Evolutionary conservation across 2,888 invertebrate species (phyloP).

Genomic region (Tetropium fuscum): DNA sequence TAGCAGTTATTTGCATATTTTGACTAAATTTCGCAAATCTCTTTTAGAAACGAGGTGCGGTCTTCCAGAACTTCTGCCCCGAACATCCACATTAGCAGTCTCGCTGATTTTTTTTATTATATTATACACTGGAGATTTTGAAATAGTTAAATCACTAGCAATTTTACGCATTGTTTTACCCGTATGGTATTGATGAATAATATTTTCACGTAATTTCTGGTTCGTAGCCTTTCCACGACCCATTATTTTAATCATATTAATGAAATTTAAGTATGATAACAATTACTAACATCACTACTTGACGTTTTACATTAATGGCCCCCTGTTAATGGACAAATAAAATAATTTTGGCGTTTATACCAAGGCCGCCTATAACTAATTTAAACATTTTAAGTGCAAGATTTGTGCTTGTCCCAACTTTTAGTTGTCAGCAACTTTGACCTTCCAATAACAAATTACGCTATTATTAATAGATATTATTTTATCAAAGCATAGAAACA

Average conservation of each 20-base stretch:
- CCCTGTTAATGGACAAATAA: not conserved
- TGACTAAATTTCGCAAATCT: not conserved
- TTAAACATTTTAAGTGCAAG: not conserved
- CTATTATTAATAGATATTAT: not conserved
- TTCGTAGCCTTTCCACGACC: not conserved
- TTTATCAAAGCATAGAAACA: not conserved
- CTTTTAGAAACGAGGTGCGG: not conserved
- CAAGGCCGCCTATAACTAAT: not conserved
- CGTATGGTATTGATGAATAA: not conserved
- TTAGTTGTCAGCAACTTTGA: not conserved
- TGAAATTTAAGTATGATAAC: not conserved
- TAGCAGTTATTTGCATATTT: slow-evolving; percentile 1
- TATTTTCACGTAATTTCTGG: not conserved
- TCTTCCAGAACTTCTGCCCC: not conserved
- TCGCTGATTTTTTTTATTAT: not conserved
- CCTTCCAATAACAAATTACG: not conserved
- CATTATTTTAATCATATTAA: not conserved
- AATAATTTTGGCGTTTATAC: not conserved
- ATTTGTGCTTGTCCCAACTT: not conserved
- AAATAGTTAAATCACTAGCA: not conserved
- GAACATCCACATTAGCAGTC: not conserved
- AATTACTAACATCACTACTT: not conserved
- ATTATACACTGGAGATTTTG: not conserved
- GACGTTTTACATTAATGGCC: not conserved
- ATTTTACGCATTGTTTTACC: slow-evolving; percentile 6